phyloP scores from a whole-genome alignment of 2,113 vertebrate genomes.

The Nycticryphes semicollaris region DNA sequence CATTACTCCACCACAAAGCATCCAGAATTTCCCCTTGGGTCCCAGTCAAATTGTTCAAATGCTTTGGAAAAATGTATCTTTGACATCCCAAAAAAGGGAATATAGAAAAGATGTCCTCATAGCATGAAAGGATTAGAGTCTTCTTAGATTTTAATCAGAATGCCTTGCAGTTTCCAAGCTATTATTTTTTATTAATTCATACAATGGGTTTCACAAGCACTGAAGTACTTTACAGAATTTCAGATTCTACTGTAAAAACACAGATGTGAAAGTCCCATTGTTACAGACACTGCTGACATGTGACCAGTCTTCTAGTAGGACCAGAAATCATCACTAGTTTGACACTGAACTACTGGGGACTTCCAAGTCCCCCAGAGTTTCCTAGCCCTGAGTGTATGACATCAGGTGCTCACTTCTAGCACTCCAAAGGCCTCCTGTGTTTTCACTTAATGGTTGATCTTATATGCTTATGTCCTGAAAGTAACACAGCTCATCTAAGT shows the following conservation, averaged over 20 bases:
- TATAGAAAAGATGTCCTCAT: slow-evolving; percentile 1
- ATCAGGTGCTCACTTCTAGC: neutral
- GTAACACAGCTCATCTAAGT: neutral
- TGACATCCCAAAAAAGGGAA: slow-evolving; percentile 46
- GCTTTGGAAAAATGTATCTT: slow-evolving; percentile 62
- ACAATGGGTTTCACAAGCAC: neutral
- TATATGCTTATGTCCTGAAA: neutral
- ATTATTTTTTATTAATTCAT: slow-evolving; percentile 32
- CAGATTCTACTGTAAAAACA: neutral
- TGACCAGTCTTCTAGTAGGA: neutral
- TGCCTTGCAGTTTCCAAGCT: slow-evolving; percentile 3
- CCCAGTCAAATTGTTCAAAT: slow-evolving; percentile 62
- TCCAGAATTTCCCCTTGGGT: slow-evolving; percentile 57
- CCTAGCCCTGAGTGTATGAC: neutral
- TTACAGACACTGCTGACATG: neutral
- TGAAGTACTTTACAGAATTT: neutral
- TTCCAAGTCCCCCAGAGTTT: neutral
- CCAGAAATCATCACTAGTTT: neutral
- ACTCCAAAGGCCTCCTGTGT: neutral
- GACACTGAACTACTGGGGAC: neutral
- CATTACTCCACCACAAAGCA: slow-evolving; percentile 52
- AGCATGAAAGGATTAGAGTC: neutral
- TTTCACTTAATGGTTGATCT: neutral
- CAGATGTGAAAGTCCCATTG: neutral
- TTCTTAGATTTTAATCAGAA: neutral